Percentiles rank a stretch among this genome's conserved stretches.
phyloP scores from a whole-genome alignment of 2,797 vertebrate species.

The Sebastolobus altivelis region DNA sequence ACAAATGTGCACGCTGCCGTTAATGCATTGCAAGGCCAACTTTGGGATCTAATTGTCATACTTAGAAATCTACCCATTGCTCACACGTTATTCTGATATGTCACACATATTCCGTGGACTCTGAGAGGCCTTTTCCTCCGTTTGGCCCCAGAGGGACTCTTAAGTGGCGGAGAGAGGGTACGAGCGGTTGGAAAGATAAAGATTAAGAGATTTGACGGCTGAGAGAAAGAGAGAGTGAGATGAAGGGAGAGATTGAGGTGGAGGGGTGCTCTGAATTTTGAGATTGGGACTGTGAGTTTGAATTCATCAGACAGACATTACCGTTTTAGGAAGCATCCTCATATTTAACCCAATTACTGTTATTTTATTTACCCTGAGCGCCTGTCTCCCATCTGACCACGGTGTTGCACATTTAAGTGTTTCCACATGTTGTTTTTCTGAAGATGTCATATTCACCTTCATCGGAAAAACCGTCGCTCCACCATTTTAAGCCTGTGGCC shows the following conservation, averaged over 20 bases:
- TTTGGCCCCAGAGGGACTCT: constrained; percentile 9
- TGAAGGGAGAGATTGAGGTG: background rate
- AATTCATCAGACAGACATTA: background rate
- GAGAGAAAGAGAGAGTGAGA: constrained; percentile 17
- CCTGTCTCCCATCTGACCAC: constrained; percentile 12
- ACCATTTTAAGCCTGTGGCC: constrained; percentile 60
- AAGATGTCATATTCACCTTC: constrained; percentile 60
- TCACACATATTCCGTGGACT: constrained; percentile 11
- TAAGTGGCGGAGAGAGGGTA: constrained; percentile 12
- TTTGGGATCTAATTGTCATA: constrained; percentile 20
- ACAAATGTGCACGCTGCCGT: background rate
- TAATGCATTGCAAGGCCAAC: constrained; percentile 2
- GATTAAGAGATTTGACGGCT: constrained; percentile 37
- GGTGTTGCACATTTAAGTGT: constrained; percentile 35
- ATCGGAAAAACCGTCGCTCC: constrained; percentile 29
- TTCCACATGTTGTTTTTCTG: constrained; percentile 57
- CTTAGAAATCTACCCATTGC: constrained; percentile 10
- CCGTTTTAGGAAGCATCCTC: background rate
- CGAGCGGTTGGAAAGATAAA: constrained; percentile 7
- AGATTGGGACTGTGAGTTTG: background rate
- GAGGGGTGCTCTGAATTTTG: background rate
- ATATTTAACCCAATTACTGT: background rate
- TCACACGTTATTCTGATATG: constrained; percentile 20
- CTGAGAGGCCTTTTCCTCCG: constrained; percentile 35
- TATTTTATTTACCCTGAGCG: constrained; percentile 24